Base-by-base conservation (phyloP, 2,797 vertebrate genomes). In the Decapterus maruadsi region DNA sequence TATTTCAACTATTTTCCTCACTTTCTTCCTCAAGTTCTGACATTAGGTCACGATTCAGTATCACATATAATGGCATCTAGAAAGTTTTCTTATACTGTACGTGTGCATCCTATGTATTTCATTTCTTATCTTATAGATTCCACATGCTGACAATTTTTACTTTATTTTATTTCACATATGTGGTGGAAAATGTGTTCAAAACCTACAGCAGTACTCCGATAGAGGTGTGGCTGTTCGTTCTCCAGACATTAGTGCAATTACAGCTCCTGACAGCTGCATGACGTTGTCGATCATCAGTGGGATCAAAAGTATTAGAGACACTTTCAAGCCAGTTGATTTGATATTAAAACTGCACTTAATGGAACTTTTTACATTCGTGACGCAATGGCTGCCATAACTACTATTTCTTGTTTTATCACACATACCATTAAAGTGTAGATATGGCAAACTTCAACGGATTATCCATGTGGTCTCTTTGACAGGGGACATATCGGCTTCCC, bases 11-110 rank as follows among this genome's bases (percentile, higher is more conserved):
- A 20, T n/a, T 53, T 17, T 22, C 20, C 31, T 65, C 20, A 55
- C 53, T 59, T 68, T 79, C 19, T 63, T 26, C 45, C 36, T 17
- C 29, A 73, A 40, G 58, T 68, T 56, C 42, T 58, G 4, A 29
- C 36, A 19, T 48, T 38, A 22, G 26, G 61, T 34, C 9, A 2
- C 26, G 2, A 17, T 22, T 36, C n/a, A 56, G 10, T 8, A 50
- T 31, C 17, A 6, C 26, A 50, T 6, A 38, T 4, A 13, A 12
- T 3, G 22, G 17, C 16, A 40, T n/a, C 26, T n/a, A 31, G 0
- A 40, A n/a, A 3, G 12, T 59, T 43, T 36, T 42, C 8, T 20
- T 26, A 13, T n/a, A 51, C 12, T 34, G 8, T 20, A n/a, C 6
- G 4, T 6, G 6, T 34, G 6, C 3, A 26, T 26, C 26, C 26